These are phyloP conservation scores for Drosophila mettleri DNA, from an alignment of 2,888 invertebrate species.

Conservation along the genomic window DNA sequence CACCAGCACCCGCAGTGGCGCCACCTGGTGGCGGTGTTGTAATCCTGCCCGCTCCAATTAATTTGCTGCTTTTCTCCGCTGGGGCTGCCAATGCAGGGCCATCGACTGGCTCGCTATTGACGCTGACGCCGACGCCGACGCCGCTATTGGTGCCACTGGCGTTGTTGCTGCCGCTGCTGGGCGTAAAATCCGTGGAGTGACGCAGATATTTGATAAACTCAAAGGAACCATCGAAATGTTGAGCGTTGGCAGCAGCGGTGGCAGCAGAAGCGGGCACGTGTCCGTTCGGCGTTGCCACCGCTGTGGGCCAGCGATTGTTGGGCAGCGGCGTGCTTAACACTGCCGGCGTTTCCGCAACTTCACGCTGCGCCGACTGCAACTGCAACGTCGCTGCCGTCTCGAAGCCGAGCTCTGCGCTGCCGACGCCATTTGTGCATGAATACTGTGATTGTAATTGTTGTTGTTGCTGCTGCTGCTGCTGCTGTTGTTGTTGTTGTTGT, in stretches of 20 bases:
- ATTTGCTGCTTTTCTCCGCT: conserved; percentile 47
- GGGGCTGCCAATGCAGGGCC: conserved; percentile 26
- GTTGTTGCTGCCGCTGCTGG: conserved; percentile 43
- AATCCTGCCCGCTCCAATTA: conserved; percentile 34
- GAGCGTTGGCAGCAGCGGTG: conserved; percentile 50
- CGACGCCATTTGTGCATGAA: conserved; percentile 69
- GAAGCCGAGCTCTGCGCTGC: conserved; percentile 51
- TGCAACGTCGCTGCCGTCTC: conserved; percentile 45
- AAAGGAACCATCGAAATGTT: conserved; percentile 84
- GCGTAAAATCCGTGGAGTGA: conserved; percentile 82
- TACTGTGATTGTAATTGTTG: conserved; percentile 67
- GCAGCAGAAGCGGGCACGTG: conserved; percentile 41
- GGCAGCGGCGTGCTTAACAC: conserved; percentile 41
- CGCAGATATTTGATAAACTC: conserved; percentile 85
- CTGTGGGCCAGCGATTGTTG: conserved; percentile 78
- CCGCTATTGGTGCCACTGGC: conserved; percentile 7
- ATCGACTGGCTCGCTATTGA: conserved; percentile 24
- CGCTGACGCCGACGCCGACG: conserved; percentile 8
- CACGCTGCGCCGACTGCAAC: conserved; percentile 33
- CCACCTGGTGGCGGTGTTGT: conserved; percentile 56
- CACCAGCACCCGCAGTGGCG: conserved; percentile 18
- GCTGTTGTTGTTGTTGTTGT: conserved; percentile 42
- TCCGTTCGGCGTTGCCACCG: conserved; percentile 71
- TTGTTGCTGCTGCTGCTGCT: conserved; percentile 41
- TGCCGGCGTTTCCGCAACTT: conserved; percentile 37